phyloP scores from a whole-genome alignment of 2,113 vertebrate species.

The mouse (Mus musculus) region GRCm39 chr5:4490501-4491000 shows the following conservation, averaged over 20 bases:
- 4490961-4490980: background rate
- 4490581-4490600: background rate
- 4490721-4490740: no score
- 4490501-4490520: background rate
- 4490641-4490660: background rate
- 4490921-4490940: background rate
- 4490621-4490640: background rate
- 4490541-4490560: background rate
- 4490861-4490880: background rate
- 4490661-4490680: background rate
- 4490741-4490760: no score
- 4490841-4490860: background rate
- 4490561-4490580: background rate
- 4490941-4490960: background rate
- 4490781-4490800: background rate
- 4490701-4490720: no score
- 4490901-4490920: background rate
- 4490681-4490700: no score
- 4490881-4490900: background rate
- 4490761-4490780: background rate
- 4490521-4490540: background rate
- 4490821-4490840: background rate
- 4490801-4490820: background rate
- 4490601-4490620: background rate
- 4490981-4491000: background rate